These are phyloP conservation scores for Lepidotrigona ventralis DNA, from an alignment of 1,140 invertebrate genomes.

Conservation along the genomic window DNA sequence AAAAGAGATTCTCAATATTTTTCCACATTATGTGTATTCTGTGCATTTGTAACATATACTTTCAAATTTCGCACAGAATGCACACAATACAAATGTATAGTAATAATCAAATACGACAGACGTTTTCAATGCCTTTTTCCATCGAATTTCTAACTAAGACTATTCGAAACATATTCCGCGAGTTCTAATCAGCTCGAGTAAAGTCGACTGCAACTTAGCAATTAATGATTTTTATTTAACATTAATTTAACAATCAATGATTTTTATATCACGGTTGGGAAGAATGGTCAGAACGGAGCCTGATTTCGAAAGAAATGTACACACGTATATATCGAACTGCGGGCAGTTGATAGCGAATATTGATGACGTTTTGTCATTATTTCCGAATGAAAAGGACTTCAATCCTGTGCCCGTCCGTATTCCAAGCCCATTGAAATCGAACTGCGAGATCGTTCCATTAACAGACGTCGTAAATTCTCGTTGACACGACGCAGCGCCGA, in stretches of 20 bases:
- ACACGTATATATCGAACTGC: neutral
- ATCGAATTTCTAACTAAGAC: too few relatives aligned
- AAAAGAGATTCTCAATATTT: too few relatives aligned
- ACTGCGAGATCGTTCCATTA: conserved; percentile 7
- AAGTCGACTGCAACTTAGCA: too few relatives aligned
- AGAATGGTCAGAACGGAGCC: too few relatives aligned
- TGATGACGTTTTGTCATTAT: conserved; percentile 21
- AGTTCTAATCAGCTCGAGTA: too few relatives aligned
- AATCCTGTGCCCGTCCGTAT: neutral
- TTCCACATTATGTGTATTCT: too few relatives aligned
- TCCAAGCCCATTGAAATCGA: conserved; percentile 5
- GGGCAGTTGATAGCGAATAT: conserved; percentile 31
- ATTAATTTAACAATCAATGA: neutral
- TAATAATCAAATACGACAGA: too few relatives aligned
- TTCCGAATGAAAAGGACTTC: conserved; percentile 7
- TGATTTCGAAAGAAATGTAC: neutral
- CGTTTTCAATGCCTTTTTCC: too few relatives aligned
- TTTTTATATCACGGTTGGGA: neutral
- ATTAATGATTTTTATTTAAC: neutral
- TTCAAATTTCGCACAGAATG: too few relatives aligned
- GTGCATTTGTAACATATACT: too few relatives aligned
- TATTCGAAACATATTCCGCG: too few relatives aligned
- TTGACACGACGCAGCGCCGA: neutral
- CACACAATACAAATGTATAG: too few relatives aligned
- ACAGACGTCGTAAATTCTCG: conserved; percentile 19